Evolutionary conservation across 2,113 vertebrate species (phyloP), one percentile per base, ranked within the genome.

Genomic region (Pteropus alecto): DNA sequence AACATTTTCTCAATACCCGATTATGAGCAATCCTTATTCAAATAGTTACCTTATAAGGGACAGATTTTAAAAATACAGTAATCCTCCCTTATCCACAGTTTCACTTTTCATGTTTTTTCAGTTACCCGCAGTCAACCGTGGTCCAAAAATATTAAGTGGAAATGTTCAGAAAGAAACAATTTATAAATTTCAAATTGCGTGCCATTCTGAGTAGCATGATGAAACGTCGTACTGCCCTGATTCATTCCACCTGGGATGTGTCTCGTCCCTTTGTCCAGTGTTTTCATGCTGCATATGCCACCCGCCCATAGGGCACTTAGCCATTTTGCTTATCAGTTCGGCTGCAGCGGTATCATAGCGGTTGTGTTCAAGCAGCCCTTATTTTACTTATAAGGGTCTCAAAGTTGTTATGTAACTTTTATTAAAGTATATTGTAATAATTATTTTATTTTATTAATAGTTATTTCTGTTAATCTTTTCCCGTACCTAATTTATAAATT

Each of bases 1-100:
- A 93, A 95, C 56, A 96, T 97, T 85, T 83, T 73, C 9, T 93
- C 22, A n/a, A 26, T 76, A 19, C 30, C 19, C 21, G 13, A 14
- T 96, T 43, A 93, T 46, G 70, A 84, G 79, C 5, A 38, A 43
- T 9, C 5, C 90, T 43, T 94, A 16, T 65, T 93, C 65, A 82
- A 93, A 83, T 88, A 68, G 38, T 60, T 87, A 38, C 22, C 28
- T 43, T 65, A n/a, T 48, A 78, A 93, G 28, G 38, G 6, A 94
- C 73, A 93, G 51, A 8, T 16, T 22, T 92, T 96, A 60, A 16
- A 1, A 82, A 9, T 93, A 12, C 26, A 63, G 58, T 63, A 3
- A 18, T 8, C 38, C 5, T 14, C 24, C 28, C 28, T 63, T 46
- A 14, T 13, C 16, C 58, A 33, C 16, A 6, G 38, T 33, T 63